A percentile compares a stretch with the other conserved stretches of the same genome.
Evolutionary conservation across 2,797 vertebrate genomes (phyloP).

Genomic region (Oreortyx pictus): DNA sequence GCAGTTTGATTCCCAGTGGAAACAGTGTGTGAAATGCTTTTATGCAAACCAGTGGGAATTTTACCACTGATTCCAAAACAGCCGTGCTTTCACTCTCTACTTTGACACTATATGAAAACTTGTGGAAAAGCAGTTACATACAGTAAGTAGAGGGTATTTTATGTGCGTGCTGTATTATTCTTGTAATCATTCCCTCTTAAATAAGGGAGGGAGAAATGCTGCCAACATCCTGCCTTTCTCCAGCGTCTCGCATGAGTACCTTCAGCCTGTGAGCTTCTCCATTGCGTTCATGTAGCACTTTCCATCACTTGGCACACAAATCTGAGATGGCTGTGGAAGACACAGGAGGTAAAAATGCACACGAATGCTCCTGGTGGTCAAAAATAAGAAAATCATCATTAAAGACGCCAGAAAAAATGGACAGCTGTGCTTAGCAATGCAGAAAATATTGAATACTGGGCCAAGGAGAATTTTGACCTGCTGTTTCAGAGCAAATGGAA

Average conservation of each 20-base stretch:
- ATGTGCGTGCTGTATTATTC: fast-evolving
- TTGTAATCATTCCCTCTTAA: not conserved
- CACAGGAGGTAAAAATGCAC: not conserved
- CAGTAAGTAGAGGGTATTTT: fast-evolving
- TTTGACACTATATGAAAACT: not conserved
- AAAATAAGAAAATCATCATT: not conserved
- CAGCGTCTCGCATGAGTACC: not conserved
- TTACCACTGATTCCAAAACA: not conserved
- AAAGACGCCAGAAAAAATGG: not conserved
- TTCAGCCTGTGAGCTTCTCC: not conserved
- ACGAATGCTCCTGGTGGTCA: not conserved
- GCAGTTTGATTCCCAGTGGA: not conserved
- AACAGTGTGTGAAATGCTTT: not conserved
- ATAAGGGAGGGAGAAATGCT: not conserved
- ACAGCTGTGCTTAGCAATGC: not conserved
- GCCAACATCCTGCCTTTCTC: not conserved
- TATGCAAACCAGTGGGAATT: not conserved
- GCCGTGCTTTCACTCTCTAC: not conserved
- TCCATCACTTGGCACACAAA: no score
- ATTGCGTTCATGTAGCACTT: fast-evolving
- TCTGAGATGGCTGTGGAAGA: not conserved
- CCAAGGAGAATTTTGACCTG: not conserved
- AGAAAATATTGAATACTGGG: not conserved
- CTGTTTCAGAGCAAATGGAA: not conserved
- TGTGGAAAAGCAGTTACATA: fast-evolving